A percentile compares a stretch with the other conserved stretches of the same genome.
Conservation (phyloP, 1,140 invertebrate species). For the Augochlora pura region DNA sequence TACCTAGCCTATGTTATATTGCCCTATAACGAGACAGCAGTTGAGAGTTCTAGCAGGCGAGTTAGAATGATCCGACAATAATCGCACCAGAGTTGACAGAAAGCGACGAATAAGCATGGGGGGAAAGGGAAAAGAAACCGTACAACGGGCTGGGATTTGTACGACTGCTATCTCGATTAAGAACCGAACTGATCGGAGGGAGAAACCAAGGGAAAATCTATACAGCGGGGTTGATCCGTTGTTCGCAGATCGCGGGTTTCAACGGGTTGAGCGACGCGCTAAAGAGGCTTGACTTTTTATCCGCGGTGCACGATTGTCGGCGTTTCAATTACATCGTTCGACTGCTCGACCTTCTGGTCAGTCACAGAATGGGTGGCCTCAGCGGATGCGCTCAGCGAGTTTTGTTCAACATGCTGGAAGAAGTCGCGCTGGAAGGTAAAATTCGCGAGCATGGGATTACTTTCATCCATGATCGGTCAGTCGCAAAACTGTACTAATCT, state of each 20-base stretch:
- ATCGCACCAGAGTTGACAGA: too few species aligned
- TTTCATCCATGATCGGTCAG: not conserved
- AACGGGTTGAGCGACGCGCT: slow-evolving; percentile 97
- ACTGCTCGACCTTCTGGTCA: slow-evolving; percentile 92
- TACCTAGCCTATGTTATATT: too few species aligned
- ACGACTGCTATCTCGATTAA: too few species aligned
- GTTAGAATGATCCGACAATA: too few species aligned
- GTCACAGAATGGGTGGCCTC: slow-evolving; percentile 84
- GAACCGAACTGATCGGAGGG: too few species aligned
- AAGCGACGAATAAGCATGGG: too few species aligned
- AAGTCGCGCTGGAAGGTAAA: slow-evolving; percentile 93
- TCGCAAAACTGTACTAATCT: not conserved
- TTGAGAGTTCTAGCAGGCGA: too few species aligned
- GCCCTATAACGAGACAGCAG: too few species aligned
- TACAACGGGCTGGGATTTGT: too few species aligned
- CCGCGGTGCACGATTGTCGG: slow-evolving; percentile 95
- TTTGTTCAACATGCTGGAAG: slow-evolving; percentile 95
- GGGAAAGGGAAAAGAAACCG: too few species aligned
- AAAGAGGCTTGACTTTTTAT: slow-evolving; percentile 95
- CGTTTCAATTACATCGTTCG: slow-evolving; percentile 98
- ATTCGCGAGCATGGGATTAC: not conserved
- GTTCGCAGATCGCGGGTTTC: slow-evolving; percentile 92
- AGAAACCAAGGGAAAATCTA: not conserved
- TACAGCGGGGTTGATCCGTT: not conserved
- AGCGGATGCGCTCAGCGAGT: slow-evolving; percentile 97